phyloP scores from a whole-genome alignment of 2,113 vertebrate species.

The Panthera uncia region DNA sequence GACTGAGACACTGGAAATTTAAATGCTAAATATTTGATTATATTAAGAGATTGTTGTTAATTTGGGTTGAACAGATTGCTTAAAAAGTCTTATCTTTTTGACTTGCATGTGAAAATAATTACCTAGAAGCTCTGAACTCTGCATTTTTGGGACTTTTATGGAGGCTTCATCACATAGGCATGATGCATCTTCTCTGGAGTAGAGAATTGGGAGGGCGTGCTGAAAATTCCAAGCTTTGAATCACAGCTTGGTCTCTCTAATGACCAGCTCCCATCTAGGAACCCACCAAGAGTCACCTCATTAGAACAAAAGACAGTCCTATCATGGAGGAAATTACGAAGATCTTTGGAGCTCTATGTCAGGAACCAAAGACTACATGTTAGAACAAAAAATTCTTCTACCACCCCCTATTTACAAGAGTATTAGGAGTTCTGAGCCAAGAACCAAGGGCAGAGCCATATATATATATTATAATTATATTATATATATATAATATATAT shows the following conservation, averaged over 20 bases:
- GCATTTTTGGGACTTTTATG: neutral
- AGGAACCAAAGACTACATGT: neutral
- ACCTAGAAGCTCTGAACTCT: neutral
- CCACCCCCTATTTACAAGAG: neutral
- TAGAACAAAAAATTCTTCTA: neutral
- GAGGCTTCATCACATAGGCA: neutral
- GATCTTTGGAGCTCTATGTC: neutral
- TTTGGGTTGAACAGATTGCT: neutral
- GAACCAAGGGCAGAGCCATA: neutral
- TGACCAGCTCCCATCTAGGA: neutral
- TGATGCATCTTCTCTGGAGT: neutral
- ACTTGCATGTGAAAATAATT: neutral
- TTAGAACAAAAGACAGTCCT: neutral
- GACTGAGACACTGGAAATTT: neutral
- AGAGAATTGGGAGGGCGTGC: neutral
- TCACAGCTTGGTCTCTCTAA: neutral
- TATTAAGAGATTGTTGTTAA: neutral
- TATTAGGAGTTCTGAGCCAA: neutral
- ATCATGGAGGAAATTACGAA: neutral
- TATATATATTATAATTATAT: too few species aligned
- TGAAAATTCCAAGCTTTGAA: neutral
- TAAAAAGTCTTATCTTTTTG: neutral
- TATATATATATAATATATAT: neutral
- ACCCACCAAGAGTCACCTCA: neutral
- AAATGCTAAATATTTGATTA: neutral